These are phyloP conservation scores for Spinibarbus caldwelli DNA, from an alignment of 2,797 vertebrate species.

Conservation along the genomic window DNA sequence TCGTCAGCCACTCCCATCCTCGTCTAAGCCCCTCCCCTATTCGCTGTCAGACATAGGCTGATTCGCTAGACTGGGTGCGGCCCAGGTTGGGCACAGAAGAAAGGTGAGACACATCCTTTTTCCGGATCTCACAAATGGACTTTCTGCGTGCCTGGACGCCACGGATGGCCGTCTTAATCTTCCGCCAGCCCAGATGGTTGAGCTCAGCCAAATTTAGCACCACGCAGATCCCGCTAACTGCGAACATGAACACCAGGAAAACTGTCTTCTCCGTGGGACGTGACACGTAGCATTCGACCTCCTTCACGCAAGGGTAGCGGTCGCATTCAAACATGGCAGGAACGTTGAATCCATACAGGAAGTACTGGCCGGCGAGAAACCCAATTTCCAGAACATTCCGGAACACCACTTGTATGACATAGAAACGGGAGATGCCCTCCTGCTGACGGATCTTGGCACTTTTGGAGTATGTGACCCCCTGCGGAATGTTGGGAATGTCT, in stretches of 20 bases:
- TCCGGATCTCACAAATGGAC: conserved; percentile 82
- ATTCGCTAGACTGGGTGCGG: conserved; percentile 89
- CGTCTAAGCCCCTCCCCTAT: conserved; percentile 63
- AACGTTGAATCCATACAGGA: conserved; percentile 89
- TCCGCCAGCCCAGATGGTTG: conserved; percentile 91
- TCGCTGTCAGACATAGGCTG: conserved; percentile 87
- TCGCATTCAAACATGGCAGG: conserved; percentile 88
- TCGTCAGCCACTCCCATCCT: conserved; percentile 57
- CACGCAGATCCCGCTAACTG: conserved; percentile 90
- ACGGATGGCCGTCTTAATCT: conserved; percentile 85
- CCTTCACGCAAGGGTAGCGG: conserved; percentile 89
- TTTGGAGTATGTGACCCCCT: conserved; percentile 76
- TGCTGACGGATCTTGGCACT: conserved; percentile 80
- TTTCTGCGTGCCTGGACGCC: conserved; percentile 85
- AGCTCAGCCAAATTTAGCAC: conserved; percentile 91
- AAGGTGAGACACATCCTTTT: conserved; percentile 83
- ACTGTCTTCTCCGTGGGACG: conserved; percentile 91
- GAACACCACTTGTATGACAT: conserved; percentile 91
- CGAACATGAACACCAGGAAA: conserved; percentile 93
- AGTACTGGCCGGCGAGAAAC: conserved; percentile 88
- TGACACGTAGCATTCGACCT: conserved; percentile 92
- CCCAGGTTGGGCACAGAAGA: conserved; percentile 82
- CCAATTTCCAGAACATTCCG: conserved; percentile 88
- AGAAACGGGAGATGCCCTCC: conserved; percentile 90
- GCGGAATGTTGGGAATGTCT: conserved; percentile 77